phyloP scores from a whole-genome alignment of 1,140 invertebrate genomes.

The Papilio aristodemus region DNA sequence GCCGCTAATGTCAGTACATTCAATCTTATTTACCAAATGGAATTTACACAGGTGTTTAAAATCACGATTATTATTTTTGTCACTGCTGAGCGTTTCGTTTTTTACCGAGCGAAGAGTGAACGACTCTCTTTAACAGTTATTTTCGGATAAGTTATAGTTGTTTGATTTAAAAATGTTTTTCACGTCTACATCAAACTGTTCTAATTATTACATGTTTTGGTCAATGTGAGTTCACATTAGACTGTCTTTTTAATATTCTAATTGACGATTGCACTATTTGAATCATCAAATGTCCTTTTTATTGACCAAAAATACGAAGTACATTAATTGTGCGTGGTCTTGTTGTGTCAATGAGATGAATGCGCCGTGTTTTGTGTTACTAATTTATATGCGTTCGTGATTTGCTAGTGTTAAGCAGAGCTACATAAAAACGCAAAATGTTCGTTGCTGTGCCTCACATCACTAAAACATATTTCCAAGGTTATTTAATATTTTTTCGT shows the following conservation, averaged over 20 bases:
- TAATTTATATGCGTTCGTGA: background rate
- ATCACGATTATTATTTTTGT: slow-evolving; percentile 12
- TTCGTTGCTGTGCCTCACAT: background rate
- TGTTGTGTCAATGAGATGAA: background rate
- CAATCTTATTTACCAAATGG: slow-evolving; percentile 10
- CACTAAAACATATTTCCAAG: background rate
- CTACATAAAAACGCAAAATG: background rate
- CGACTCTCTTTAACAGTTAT: background rate
- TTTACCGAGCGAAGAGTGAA: background rate
- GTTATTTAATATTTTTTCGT: background rate
- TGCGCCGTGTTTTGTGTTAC: slow-evolving; percentile 9
- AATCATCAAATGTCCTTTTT: too few relatives aligned
- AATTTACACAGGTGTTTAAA: slow-evolving; percentile 30
- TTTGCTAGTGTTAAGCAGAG: background rate
- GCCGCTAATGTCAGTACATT: background rate
- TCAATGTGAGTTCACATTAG: too few relatives aligned
- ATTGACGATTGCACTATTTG: too few relatives aligned
- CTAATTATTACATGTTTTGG: too few relatives aligned
- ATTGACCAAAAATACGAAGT: too few relatives aligned
- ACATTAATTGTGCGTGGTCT: too few relatives aligned
- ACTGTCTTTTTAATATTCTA: too few relatives aligned
- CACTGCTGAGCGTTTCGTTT: background rate
- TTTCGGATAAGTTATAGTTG: background rate
- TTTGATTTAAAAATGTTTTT: background rate
- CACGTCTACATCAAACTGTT: too few relatives aligned